Conservation (phyloP, 2,888 invertebrate species). For the Andricus curvator region DNA sequence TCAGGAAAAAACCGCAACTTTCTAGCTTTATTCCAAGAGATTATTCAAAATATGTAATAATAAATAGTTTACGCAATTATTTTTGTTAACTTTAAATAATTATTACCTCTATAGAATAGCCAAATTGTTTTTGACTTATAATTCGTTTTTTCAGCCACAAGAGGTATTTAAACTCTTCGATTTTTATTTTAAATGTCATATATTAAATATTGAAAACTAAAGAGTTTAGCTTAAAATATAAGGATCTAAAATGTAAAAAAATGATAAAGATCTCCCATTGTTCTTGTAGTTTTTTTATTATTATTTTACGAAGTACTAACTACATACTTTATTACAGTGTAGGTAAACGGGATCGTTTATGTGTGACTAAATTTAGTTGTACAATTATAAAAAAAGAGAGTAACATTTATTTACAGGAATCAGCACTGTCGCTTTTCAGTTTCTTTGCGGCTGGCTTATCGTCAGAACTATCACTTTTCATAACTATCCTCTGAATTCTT, state of each 20-base stretch:
- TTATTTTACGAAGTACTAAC: conserved; percentile 75
- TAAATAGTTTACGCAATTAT: no score
- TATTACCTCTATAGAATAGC: no score
- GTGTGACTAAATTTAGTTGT: conserved; percentile 60
- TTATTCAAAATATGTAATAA: no score
- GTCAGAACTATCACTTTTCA: conserved; percentile 58
- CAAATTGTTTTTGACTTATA: no score
- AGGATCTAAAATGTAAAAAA: neutral
- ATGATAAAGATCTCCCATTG: neutral
- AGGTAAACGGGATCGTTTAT: conserved; percentile 57
- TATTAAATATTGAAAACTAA: no score
- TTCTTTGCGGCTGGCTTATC: conserved; percentile 68
- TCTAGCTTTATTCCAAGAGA: no score
- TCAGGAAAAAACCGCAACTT: no score
- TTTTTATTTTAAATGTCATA: no score
- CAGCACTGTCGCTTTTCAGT: conserved; percentile 72
- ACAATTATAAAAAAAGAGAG: conserved; percentile 63
- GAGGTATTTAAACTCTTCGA: no score
- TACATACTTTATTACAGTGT: conserved; percentile 74
- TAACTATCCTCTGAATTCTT: conserved; percentile 71
- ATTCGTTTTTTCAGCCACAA: no score
- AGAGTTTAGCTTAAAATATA: no score
- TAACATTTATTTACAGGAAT: conserved; percentile 77
- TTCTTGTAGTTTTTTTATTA: conserved; percentile 58
- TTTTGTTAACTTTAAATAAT: no score